Evolutionary conservation across 2,797 vertebrate species (phyloP), one percentile per base, ranked within the genome.

Genomic region (Spheniscus humboldti): DNA sequence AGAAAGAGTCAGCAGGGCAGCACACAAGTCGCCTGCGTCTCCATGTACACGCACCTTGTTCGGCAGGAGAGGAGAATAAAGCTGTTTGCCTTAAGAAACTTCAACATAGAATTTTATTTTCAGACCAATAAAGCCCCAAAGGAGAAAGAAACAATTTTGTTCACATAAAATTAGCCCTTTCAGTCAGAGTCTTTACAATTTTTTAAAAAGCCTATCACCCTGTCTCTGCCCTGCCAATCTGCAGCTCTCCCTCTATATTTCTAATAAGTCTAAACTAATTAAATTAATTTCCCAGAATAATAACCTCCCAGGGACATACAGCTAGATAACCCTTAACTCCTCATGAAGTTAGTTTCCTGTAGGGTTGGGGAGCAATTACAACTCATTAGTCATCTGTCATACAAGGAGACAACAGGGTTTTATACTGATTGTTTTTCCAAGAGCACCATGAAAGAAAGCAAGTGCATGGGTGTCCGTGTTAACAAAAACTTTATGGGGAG

Each of bases 221-320:
- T 85, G 64, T 72, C 62, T 93, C 80, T 89, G 92, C 84, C 64
- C 79, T 90, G 90, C 39, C 86, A 88, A 95, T 94, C 91, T 94
- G 85, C 96, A 67, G 52, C 37, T 92, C 95, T 94, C 90, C 97
- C 90, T 94, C 94, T 95, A 5, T 93, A 71, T 96, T 97, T 96
- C 95, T 97, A 96, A 97, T 92, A 84, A 89, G 88, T 93, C 96
- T 91, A 59, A 97, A 96, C 94, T 97, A 98, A 98, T 98, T 97
- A 95, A 97, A 97, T 98, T 98, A 98, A 98, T 98, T 98, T 94
- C 72, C 93, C 64, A 86, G 91, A 98, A 97, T 96, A 98, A 97
- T 92, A 97, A 91, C 94, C 95, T 98, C 96, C 96, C 81, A 96
- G 96, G 93, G 92, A 97, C 75, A 55, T 10, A 9, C 64, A 93